phyloP scores from a whole-genome alignment of 2,888 invertebrate species.

The Notodonta ziczac region DNA sequence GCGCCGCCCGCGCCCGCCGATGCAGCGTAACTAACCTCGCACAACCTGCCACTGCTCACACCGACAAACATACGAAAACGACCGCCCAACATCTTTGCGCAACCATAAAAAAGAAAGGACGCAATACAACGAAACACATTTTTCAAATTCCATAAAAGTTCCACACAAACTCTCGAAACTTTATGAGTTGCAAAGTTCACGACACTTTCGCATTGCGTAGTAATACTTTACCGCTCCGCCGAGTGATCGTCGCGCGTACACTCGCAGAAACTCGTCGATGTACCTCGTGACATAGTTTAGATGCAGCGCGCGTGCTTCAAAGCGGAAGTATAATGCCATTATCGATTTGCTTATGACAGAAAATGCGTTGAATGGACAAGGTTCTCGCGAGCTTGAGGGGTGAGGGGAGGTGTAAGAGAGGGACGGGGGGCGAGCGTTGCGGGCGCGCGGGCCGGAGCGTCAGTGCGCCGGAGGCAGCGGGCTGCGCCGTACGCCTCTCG shows the following conservation, averaged over 20 bases:
- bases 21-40: constrained; percentile 40
- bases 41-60: constrained; percentile 33
- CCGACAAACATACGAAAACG: constrained; percentile 3
- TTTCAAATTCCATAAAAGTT: background rate
- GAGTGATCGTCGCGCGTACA: constrained; percentile 18
- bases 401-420: constrained; percentile 31
- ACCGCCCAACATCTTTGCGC: background rate
- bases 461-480: constrained; percentile 75
- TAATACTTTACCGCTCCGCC: constrained; percentile 9
- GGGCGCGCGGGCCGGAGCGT: constrained; percentile 42
- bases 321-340: constrained; percentile 83
- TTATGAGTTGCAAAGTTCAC: constrained; percentile 6
- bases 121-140: background rate
- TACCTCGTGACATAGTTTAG: constrained; percentile 67
- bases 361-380: constrained; percentile 82
- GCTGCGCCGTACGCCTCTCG: constrained; percentile 71
- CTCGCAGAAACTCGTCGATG: constrained; percentile 33
- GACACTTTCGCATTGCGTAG: constrained; percentile 2
- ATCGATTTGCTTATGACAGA: constrained; percentile 84
- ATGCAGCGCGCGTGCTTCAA: constrained; percentile 77
- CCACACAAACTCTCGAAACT: background rate
- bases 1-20: background rate
- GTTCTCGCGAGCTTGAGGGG: constrained; percentile 46
- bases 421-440: constrained; percentile 39
- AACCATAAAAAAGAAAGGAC: background rate